Percentiles rank a stretch among this genome's conserved stretches.
Conservation (phyloP, 2,888 invertebrate species). For the Pristionchus exspectatus region DNA sequence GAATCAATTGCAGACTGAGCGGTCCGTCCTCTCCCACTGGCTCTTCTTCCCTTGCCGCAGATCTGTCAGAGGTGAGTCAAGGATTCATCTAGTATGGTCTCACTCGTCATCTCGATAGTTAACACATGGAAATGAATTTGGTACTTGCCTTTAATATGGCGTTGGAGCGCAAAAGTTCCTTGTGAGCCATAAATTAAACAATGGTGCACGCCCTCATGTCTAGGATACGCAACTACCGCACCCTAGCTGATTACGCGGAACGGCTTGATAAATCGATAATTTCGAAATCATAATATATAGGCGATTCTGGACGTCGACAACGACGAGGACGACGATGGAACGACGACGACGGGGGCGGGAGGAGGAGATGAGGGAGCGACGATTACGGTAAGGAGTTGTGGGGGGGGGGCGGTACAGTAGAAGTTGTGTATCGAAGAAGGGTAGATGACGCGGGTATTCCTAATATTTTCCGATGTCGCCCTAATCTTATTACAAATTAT, state of each 20-base stretch:
- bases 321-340: constrained; percentile 61
- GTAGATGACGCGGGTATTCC: no score
- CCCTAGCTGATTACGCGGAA: no score
- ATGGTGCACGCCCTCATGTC: no score
- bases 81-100: neutral
- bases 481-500: no score
- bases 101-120: neutral
- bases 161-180: no score
- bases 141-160: no score
- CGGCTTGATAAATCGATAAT: neutral
- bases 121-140: neutral
- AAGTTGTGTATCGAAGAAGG: no score
- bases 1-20: neutral
- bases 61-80: constrained; percentile 39
- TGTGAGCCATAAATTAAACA: no score
- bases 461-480: no score
- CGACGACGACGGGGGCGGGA: neutral
- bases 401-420: neutral
- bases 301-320: constrained; percentile 41
- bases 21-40: constrained; percentile 38
- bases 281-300: neutral
- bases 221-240: no score
- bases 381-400: neutral
- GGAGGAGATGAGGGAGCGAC: constrained; percentile 51
- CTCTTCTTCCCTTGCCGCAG: constrained; percentile 18